Percentiles rank a stretch among this genome's conserved stretches.
phyloP scores from a whole-genome alignment of 2,797 vertebrate species.

The Corythornis leucogaster region DNA sequence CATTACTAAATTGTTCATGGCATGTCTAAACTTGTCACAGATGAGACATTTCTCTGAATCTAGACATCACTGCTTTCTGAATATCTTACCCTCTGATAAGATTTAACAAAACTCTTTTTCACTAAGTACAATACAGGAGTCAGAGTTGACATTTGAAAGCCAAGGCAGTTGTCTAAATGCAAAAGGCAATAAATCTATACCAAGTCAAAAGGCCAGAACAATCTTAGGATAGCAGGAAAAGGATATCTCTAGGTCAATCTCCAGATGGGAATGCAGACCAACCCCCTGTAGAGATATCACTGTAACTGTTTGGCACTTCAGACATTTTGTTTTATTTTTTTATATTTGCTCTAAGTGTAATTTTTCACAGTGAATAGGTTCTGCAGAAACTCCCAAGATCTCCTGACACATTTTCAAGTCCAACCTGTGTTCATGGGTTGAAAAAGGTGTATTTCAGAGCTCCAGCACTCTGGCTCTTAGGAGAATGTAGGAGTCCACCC shows the following conservation, averaged over 20 bases:
- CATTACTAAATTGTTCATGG: not conserved
- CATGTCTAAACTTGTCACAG: not conserved
- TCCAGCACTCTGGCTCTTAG: not conserved
- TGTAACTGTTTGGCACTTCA: not conserved
- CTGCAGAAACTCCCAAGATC: not conserved
- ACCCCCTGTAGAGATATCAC: not conserved
- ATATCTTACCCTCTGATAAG: not conserved
- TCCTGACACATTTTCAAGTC: not conserved
- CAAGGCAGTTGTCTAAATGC: not conserved
- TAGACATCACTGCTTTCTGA: not conserved
- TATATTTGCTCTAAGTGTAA: not conserved
- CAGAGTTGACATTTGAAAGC: slow-evolving; percentile 23
- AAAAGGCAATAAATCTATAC: slow-evolving; percentile 8
- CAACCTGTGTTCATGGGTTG: not conserved
- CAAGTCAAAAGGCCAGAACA: not conserved
- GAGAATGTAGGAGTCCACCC: not conserved
- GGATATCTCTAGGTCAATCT: not conserved
- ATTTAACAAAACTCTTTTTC: not conserved
- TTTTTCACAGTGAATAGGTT: not conserved
- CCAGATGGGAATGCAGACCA: not conserved
- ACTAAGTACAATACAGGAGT: not conserved
- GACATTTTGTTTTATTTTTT: not conserved
- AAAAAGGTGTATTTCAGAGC: not conserved
- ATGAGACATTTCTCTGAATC: not conserved
- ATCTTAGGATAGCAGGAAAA: not conserved